Conservation (phyloP, 53 echinoderm and acorn worm species). For the Pentamera pediparva region DNA sequence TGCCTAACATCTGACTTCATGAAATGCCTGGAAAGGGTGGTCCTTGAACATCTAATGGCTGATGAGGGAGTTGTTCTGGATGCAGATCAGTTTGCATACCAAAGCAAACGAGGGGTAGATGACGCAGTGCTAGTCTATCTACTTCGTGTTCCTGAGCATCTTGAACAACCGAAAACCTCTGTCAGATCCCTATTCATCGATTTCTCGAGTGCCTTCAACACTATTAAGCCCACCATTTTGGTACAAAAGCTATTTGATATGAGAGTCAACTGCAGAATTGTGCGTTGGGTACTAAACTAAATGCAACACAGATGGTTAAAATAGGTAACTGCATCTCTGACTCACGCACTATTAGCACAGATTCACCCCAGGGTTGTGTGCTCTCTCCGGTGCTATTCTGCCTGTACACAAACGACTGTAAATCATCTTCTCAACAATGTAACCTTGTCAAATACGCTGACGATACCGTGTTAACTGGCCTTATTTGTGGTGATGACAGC, state of each 20-base stretch:
- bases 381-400: constrained; percentile 8
- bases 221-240: constrained; percentile 7
- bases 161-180: constrained; percentile 13
- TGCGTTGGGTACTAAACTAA: constrained; percentile 1
- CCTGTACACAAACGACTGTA: constrained; percentile 6
- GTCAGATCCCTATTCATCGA: constrained; percentile 15
- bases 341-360: neutral
- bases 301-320: constrained; percentile 5
- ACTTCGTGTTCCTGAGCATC: constrained; percentile 2
- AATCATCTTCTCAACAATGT: neutral
- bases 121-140: constrained; percentile 22
- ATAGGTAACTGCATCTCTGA: neutral
- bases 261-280: neutral
- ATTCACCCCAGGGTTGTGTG: neutral
- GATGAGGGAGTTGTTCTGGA: neutral
- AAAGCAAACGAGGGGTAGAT: constrained; percentile 25
- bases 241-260: constrained; percentile 15
- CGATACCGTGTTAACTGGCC: neutral
- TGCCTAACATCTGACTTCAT: constrained; percentile 29
- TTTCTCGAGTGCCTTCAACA: constrained; percentile 36
- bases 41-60: constrained; percentile 7
- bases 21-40: constrained; percentile 34
- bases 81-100: constrained; percentile 14
- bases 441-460: constrained; percentile 5
- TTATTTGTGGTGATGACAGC: neutral